Evolutionary conservation across 2,888 invertebrate species (phyloP).

Genomic region (Zelleria hepariella): DNA sequence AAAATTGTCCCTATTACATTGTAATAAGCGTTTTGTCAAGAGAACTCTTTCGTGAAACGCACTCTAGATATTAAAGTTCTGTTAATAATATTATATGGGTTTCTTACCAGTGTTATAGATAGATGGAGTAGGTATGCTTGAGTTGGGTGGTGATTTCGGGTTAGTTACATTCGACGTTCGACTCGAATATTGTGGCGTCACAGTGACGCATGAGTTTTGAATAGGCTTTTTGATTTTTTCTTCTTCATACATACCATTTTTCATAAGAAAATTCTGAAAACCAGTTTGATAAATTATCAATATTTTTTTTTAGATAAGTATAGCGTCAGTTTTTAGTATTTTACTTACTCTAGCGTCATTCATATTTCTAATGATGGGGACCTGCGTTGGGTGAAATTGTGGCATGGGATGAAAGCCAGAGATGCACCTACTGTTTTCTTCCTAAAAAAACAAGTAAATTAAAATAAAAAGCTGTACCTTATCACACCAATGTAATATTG

Average conservation of each 20-base stretch:
- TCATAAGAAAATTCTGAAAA: slow-evolving; percentile 39
- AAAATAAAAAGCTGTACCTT: no score
- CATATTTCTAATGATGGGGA: slow-evolving; percentile 41
- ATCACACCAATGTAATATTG: no score
- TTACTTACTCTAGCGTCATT: slow-evolving; percentile 44
- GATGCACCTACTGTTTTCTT: slow-evolving; percentile 17
- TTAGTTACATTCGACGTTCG: background rate
- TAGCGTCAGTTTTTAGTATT: background rate
- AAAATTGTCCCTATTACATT: no score
- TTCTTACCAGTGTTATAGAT: slow-evolving; percentile 22
- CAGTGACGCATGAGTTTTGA: background rate
- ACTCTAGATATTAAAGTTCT: no score
- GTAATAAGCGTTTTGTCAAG: no score
- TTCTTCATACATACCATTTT: slow-evolving; percentile 30
- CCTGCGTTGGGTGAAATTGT: slow-evolving; percentile 40
- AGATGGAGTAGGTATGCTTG: slow-evolving; percentile 23
- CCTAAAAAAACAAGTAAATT: slow-evolving; percentile 20
- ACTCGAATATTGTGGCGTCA: background rate
- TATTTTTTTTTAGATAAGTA: no score
- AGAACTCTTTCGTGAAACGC: no score
- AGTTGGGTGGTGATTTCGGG: background rate
- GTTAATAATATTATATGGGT: background rate
- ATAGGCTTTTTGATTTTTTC: slow-evolving; percentile 22
- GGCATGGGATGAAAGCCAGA: slow-evolving; percentile 25
- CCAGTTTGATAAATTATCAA: no score